A percentile compares a stretch with the other conserved stretches of the same genome.
Conservation (phyloP, 2,888 invertebrate genomes). For the Sicus ferrugineus region DNA sequence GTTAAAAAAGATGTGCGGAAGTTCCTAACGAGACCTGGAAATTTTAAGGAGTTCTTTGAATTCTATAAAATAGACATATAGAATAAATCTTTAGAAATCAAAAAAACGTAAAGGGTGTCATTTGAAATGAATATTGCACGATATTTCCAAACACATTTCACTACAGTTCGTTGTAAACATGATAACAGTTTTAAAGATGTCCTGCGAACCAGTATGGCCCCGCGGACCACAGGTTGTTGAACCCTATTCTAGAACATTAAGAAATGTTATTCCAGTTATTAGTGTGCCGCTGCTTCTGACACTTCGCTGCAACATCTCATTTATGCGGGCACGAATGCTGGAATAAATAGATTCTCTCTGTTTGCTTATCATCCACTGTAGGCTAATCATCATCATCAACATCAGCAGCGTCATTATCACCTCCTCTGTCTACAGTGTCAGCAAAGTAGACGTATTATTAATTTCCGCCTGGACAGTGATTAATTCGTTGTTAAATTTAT, state of each 20-base stretch:
- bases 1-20: too few species aligned
- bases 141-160: too few species aligned
- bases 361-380: conserved; percentile 5
- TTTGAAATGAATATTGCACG: too few species aligned
- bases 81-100: too few species aligned
- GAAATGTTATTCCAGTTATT: background rate
- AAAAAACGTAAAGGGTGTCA: too few species aligned
- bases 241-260: background rate
- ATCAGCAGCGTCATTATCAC: conserved; percentile 9
- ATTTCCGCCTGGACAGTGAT: conserved; percentile 30
- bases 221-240: too few species aligned
- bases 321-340: background rate
- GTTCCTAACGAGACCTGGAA: too few species aligned
- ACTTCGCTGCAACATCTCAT: background rate
- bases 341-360: background rate
- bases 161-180: too few species aligned
- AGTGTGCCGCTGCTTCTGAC: background rate
- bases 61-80: too few species aligned
- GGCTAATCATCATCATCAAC: conserved; percentile 15
- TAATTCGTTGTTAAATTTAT: conserved; percentile 32
- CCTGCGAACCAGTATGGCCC: too few species aligned
- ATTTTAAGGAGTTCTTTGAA: too few species aligned
- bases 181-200: too few species aligned
- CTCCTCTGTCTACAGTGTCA: background rate
- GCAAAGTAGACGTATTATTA: conserved; percentile 30